Evolutionary conservation across 1,140 invertebrate species (phyloP).

Genomic region (Brevipalpus yothersi): DNA sequence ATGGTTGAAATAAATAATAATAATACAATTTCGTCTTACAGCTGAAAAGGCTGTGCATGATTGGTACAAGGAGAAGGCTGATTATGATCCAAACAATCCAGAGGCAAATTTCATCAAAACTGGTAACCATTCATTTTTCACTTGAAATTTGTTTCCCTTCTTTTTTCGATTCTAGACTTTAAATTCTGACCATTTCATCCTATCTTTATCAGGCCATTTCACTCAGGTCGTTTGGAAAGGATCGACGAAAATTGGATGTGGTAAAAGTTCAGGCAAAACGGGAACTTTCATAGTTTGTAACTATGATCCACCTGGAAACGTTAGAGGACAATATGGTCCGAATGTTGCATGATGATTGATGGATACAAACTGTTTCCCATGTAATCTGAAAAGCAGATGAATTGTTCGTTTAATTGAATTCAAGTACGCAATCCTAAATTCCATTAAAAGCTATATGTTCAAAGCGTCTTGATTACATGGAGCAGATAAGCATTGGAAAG

Average conservation of each 20-base stretch:
- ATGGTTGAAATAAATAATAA: background rate
- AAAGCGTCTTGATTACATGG: no score
- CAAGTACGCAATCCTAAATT: no score
- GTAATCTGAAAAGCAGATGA: no score
- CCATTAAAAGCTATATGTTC: no score
- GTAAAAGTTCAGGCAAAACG: constrained; percentile 25
- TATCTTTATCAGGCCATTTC: constrained; percentile 16
- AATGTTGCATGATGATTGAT: background rate
- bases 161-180: background rate
- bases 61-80: background rate
- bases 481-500: no score
- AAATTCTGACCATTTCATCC: no score
- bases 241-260: constrained; percentile 43
- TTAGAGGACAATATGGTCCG: background rate
- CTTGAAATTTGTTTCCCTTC: background rate
- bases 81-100: background rate
- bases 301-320: background rate
- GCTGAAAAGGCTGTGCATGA: background rate
- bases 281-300: background rate
- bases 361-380: no score
- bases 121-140: background rate
- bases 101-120: background rate
- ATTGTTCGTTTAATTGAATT: no score
- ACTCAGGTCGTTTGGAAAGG: constrained; percentile 36
- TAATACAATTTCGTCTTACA: background rate